Base-by-base conservation (phyloP, 2,113 vertebrate species). In the Gymnocephalus cernua region DNA sequence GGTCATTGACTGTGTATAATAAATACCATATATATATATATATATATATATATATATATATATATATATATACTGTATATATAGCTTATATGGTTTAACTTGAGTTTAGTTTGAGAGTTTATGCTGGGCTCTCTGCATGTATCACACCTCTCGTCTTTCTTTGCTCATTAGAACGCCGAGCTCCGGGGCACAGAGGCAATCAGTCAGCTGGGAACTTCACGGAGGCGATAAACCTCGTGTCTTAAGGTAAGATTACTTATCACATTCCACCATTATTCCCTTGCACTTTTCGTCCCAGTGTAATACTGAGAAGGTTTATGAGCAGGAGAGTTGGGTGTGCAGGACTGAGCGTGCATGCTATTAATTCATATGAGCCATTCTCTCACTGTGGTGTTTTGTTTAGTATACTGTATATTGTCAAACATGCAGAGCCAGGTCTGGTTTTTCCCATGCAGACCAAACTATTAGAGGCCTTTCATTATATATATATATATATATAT, bases 201-300 rank as follows among this genome's bases (percentile, higher is more conserved):
- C 76, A 78, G 67, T 74, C 79, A 74, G 70, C 35, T 53, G 80
- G 67, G 68, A 78, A 66, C 79, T 71, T 64, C 68, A 68, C 47
- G 12, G 65, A 68, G 48, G 62, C 6, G 65, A 77, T 76, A 77
- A 77, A 89, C 85, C 56, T 14, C 0, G 0, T 45, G 68, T 67
- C 66, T 86, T 64, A 82, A 76, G 58, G 77, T 91, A 82, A 82
- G 84, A 89, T 86, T 72, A 69, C 58, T 75, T 75, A 44, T 82
- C 72, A 65, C 56, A 29, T 70, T 79, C 61, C 13, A 8, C 57
- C 57, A 68, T 86, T 84, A 79, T 70, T 78, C 62, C 54, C 25
- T 51, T 5, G 4, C 74, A 83, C 62, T 41, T 53, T 66, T 41
- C 15, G 11, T 50, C 35, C 47, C 23, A 2, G 35, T 50, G 62